These are phyloP conservation scores for Tenebrosternarchus preto DNA, from an alignment of 2,113 vertebrate genomes.

Conservation along the genomic window DNA sequence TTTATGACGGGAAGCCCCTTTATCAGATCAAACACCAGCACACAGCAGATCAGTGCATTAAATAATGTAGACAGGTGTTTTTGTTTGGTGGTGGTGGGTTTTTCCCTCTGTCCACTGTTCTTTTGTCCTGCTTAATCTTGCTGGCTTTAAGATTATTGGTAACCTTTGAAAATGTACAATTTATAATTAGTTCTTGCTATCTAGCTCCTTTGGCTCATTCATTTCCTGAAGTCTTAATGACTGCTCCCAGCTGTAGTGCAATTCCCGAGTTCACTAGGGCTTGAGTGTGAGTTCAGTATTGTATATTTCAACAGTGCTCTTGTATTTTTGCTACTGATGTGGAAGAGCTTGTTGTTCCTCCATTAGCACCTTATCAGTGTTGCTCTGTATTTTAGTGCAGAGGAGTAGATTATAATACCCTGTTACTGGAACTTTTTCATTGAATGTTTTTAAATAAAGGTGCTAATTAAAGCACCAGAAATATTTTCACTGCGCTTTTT, in stretches of 20 bases:
- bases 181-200: neutral
- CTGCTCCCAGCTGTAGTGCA: neutral
- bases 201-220: neutral
- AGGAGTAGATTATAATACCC: constrained; percentile 14
- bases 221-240: neutral
- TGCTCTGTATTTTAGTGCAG: constrained; percentile 22
- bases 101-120: neutral
- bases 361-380: constrained; percentile 42
- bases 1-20: neutral
- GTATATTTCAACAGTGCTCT: constrained; percentile 14
- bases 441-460: constrained; percentile 48
- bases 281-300: constrained; percentile 13
- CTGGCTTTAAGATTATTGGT: neutral
- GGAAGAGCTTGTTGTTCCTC: neutral
- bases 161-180: too few species aligned
- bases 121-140: neutral
- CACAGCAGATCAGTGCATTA: neutral
- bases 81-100: too few species aligned
- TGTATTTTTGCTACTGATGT: constrained; percentile 48
- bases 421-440: neutral
- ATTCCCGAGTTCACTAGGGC: neutral
- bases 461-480: constrained; percentile 55
- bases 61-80: too few species aligned
- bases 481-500: constrained; percentile 50
- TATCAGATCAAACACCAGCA: neutral